Evolutionary conservation across 2,888 invertebrate genomes (phyloP).

Genomic region (Thymelicus sylvestris): DNA sequence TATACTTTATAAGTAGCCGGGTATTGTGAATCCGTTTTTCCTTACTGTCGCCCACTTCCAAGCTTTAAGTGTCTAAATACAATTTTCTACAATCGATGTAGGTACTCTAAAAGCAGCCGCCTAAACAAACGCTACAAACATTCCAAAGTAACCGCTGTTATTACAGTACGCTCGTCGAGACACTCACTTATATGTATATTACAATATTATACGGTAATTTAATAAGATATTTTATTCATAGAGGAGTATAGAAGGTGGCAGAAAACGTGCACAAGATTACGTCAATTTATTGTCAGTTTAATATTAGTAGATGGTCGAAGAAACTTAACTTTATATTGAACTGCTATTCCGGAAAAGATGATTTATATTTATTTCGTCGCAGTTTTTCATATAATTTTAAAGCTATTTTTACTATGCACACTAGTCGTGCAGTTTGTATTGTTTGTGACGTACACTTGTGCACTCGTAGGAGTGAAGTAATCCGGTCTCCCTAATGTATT

Average conservation of each 20-base stretch:
- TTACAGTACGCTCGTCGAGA: slow-evolving; percentile 16
- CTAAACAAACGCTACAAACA: slow-evolving; percentile 70
- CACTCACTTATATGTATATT: neutral
- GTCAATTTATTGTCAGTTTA: slow-evolving; percentile 1
- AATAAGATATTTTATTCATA: neutral
- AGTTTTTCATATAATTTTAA: too few relatives aligned
- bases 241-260: neutral
- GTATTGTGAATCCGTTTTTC: slow-evolving; percentile 27
- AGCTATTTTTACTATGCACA: too few relatives aligned
- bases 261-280: neutral
- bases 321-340: too few relatives aligned
- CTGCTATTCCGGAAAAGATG: too few relatives aligned
- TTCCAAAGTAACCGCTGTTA: slow-evolving; percentile 59
- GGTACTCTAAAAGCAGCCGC: slow-evolving; percentile 55
- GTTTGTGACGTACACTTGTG: too few relatives aligned
- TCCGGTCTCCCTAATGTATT: neutral
- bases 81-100: slow-evolving; percentile 52
- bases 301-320: neutral
- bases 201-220: neutral
- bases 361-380: too few relatives aligned
- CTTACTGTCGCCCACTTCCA: slow-evolving; percentile 42
- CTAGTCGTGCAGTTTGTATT: too few relatives aligned
- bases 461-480: slow-evolving; percentile 4
- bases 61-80: slow-evolving; percentile 56
- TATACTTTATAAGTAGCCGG: slow-evolving; percentile 33